Base-by-base conservation (phyloP, 1,140 invertebrate genomes). In the Dryas iulia region DNA sequence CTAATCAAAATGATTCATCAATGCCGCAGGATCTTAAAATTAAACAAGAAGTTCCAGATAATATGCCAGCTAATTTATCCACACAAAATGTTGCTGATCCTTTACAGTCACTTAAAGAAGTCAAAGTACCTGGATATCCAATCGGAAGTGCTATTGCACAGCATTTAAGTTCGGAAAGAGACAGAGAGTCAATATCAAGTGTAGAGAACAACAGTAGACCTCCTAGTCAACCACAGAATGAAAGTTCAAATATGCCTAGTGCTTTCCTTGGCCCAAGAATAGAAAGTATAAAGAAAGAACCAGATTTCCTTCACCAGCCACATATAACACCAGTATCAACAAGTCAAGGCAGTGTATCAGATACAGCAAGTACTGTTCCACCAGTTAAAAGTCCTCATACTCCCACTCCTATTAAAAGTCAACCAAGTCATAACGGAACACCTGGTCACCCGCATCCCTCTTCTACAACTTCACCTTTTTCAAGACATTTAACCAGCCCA, bases 11-110 rank as follows among this genome's bases (percentile, higher is more conserved):
- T 93, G 75, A 93, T 81, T 74, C 92, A 83, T 85, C 94, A 83
- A 92, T 96, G 83, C 95, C 95, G 10, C 96, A 96, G 81, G 96
- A 96, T 83, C 88, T 96, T 56, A 96, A 97, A 83, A 96, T 96
- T 21, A 97, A 97, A 84, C 95, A 96, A 82, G 96, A 96, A 90
- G 93, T 95, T 28, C 90, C 92, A 52, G 93, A 94, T 65, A 87
- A 82, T 74, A 79, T 90, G 74, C 86, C 89, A 67, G 90, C 92
- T 52, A 91, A 92, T 64, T 73, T 89, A 62, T 89, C 89, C 33
- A 92, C 94, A 62, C 93, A 93, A 53, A 91, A 93, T 35, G 88
- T 93, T 12, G 84, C 93, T 7, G 95, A 96, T 92, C 96, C 96
- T 4, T 77, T 96, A 35, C 96, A 96, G 77, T 96, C 95, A 73